These are phyloP conservation scores for Notodonta dromedarius DNA, from an alignment of 2,888 invertebrate genomes.

Conservation along the genomic window DNA sequence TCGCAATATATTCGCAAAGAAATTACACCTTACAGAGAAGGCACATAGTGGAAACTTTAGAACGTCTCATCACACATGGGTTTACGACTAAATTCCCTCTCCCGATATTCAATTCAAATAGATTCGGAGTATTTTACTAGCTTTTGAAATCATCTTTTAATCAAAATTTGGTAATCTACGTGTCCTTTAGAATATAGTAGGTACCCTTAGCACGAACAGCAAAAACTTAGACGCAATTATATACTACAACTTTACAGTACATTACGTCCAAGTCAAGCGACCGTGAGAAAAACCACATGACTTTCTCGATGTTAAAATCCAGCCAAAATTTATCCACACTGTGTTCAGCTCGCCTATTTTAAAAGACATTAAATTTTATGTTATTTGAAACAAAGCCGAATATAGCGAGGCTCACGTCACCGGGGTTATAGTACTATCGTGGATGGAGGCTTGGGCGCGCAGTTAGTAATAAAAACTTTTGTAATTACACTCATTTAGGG, in stretches of 20 bases:
- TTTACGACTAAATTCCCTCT: not conserved
- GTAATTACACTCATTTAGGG: constrained; percentile 81
- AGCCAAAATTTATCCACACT: constrained; percentile 10
- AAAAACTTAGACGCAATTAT: not conserved
- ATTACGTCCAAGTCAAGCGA: not conserved
- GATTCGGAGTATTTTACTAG: not conserved
- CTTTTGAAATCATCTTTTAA: not conserved
- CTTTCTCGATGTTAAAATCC: constrained; percentile 8
- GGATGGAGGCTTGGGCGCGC: constrained; percentile 75
- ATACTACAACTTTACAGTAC: constrained; percentile 1
- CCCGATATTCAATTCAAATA: not conserved
- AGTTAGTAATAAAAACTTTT: constrained; percentile 82
- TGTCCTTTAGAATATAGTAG: not conserved
- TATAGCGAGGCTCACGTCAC: constrained; percentile 45
- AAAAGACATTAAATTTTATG: constrained; percentile 44
- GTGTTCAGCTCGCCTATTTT: constrained; percentile 22
- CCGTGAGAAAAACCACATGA: constrained; percentile 5
- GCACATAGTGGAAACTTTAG: not conserved
- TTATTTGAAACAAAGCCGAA: constrained; percentile 49
- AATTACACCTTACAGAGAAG: not conserved
- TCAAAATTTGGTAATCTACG: not conserved
- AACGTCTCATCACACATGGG: not conserved
- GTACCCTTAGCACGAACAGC: not conserved
- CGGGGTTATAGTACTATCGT: constrained; percentile 55
- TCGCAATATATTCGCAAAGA: not conserved